These are phyloP conservation scores for Sitobion miscanthi DNA, from an alignment of 1,140 invertebrate species.

Conservation along the genomic window DNA sequence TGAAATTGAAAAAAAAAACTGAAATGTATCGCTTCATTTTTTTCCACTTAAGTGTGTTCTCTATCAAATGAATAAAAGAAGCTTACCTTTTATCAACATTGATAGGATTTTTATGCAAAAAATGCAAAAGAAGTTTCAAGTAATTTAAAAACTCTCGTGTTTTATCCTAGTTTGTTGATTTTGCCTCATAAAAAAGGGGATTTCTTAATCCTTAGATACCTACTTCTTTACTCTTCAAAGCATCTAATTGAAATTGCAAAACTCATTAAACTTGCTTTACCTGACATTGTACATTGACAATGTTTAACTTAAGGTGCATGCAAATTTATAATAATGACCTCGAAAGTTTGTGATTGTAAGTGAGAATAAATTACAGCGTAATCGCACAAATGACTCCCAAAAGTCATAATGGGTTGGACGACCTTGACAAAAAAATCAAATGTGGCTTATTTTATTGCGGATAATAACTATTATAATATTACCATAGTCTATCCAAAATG, in stretches of 20 bases:
- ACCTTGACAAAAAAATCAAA: not conserved
- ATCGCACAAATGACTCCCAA: not conserved
- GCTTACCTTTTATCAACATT: not conserved
- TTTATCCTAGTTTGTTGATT: conserved; percentile 3
- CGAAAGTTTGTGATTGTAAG: not conserved
- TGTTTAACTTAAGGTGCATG: conserved; percentile 1
- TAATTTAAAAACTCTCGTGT: not conserved
- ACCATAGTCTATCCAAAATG: not conserved
- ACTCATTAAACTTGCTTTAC: conserved; percentile 4
- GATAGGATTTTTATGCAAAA: not conserved
- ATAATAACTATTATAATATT: not conserved
- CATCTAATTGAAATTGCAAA: not conserved
- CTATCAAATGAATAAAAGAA: not conserved
- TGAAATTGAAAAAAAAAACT: not conserved
- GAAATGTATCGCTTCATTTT: not conserved
- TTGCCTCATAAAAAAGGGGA: not conserved
- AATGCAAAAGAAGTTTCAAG: not conserved
- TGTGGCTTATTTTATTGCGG: not conserved
- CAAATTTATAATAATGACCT: not conserved
- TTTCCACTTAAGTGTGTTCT: not conserved
- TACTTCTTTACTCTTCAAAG: conserved; percentile 9
- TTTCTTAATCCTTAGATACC: not conserved
- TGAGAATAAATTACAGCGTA: conserved; percentile 3
- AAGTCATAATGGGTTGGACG: not conserved
- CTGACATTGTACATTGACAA: not conserved